Conservation (phyloP, 1,140 invertebrate species). For the Drosophila suzukii region DNA sequence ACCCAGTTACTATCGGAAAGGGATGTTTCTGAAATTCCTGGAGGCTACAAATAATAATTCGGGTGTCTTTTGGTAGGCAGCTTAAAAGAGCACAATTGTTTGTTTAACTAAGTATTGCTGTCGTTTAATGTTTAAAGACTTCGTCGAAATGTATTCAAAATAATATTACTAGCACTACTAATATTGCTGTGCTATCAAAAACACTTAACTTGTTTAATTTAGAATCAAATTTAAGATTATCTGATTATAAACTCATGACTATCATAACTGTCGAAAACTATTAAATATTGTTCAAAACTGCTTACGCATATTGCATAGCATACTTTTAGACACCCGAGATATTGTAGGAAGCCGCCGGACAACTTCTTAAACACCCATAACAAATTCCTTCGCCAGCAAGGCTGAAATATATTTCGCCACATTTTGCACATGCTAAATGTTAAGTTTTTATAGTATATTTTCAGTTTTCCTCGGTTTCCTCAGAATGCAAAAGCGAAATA, state of each 20-base stretch:
- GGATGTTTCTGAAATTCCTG: background rate
- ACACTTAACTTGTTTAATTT: too few species aligned
- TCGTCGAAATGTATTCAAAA: too few species aligned
- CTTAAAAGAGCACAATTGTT: background rate
- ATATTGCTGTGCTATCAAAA: too few species aligned
- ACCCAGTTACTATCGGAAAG: background rate
- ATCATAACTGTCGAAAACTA: too few species aligned
- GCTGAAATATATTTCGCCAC: conserved; percentile 3
- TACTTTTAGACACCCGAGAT: conserved; percentile 7
- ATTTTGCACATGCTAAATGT: conserved; percentile 11
- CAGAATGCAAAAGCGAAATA: conserved; percentile 17
- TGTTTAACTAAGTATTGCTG: too few species aligned
- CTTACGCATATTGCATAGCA: background rate
- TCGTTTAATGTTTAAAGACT: background rate
- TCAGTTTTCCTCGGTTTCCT: conserved; percentile 11
- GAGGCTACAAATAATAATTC: conserved; percentile 1
- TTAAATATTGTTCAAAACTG: background rate
- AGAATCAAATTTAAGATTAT: too few species aligned
- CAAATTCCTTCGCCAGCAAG: conserved; percentile 1
- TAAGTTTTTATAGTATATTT: conserved; percentile 32
- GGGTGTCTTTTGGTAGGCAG: conserved; percentile 1
- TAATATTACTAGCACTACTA: background rate
- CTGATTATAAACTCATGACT: too few species aligned
- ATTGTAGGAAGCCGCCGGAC: background rate
- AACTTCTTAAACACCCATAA: conserved; percentile 2